Conservation (phyloP, 2,113 vertebrate species). For the Platanista minor region DNA sequence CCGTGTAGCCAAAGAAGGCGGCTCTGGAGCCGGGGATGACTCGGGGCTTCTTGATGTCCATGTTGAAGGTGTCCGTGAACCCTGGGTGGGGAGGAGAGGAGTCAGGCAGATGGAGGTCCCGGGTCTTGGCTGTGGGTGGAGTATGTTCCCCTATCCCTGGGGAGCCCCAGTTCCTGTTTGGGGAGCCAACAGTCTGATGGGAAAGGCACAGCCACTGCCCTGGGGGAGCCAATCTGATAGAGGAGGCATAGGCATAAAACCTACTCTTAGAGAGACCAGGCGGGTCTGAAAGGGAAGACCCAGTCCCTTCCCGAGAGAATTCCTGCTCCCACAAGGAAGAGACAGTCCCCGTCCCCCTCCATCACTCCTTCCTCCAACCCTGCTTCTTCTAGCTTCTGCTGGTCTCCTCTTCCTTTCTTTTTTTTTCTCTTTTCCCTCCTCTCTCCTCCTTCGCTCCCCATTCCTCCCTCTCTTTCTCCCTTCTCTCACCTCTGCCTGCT, state of each 20-base stretch:
- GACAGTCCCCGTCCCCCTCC: background rate
- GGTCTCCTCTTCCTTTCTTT: background rate
- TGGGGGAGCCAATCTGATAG: background rate
- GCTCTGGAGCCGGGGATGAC: slow-evolving; percentile 91
- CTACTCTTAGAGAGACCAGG: background rate
- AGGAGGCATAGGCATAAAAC: background rate
- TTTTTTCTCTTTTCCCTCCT: background rate
- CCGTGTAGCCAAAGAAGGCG: slow-evolving; percentile 95
- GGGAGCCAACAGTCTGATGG: background rate
- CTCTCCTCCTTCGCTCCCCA: background rate
- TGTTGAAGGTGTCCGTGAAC: slow-evolving; percentile 88
- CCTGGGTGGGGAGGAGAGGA: slow-evolving; percentile 76
- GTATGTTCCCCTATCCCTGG: background rate
- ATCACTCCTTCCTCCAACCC: background rate
- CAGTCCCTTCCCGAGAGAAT: background rate
- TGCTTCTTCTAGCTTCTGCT: background rate
- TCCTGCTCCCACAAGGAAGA: background rate
- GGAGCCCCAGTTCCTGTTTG: background rate
- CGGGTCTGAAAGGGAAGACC: background rate
- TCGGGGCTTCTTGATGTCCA: slow-evolving; percentile 88
- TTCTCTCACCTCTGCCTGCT: background rate
- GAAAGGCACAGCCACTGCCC: background rate
- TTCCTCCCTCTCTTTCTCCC: background rate
- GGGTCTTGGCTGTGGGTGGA: background rate
- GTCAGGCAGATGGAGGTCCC: background rate